phyloP scores from a whole-genome alignment of 2,888 invertebrate genomes.

The Dynastes grantii region DNA sequence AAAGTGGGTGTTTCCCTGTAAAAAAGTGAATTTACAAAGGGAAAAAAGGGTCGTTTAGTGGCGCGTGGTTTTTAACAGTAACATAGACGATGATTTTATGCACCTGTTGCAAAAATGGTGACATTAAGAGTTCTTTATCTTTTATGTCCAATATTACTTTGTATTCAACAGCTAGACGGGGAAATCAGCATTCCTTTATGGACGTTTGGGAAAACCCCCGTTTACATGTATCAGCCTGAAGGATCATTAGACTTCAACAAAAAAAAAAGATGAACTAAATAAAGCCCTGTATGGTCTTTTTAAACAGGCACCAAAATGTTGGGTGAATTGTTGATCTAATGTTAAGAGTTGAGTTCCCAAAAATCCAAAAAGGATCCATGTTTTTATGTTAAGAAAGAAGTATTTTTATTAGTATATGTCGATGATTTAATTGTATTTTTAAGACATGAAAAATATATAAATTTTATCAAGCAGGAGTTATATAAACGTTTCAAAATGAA shows the following conservation, averaged over 20 bases:
- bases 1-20: not conserved
- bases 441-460: constrained; percentile 24
- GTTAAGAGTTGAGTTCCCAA: constrained; percentile 51
- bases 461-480: constrained; percentile 50
- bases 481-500: constrained; percentile 32
- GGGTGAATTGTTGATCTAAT: constrained; percentile 22
- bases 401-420: constrained; percentile 52
- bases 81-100: constrained; percentile 16
- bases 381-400: constrained; percentile 54
- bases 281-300: constrained; percentile 55
- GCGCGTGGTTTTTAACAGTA: constrained; percentile 56
- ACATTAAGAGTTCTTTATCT: constrained; percentile 50
- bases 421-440: constrained; percentile 53
- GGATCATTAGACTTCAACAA: constrained; percentile 26
- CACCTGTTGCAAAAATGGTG: constrained; percentile 54
- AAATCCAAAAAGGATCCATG: constrained; percentile 56
- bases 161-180: constrained; percentile 51
- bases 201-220: constrained; percentile 41
- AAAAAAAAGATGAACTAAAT: constrained; percentile 49
- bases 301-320: constrained; percentile 55
- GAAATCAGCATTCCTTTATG: constrained; percentile 54
- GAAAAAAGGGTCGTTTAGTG: constrained; percentile 56
- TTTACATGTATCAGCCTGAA: constrained; percentile 44
- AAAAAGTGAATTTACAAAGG: constrained; percentile 42
- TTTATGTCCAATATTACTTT: constrained; percentile 51